These are phyloP conservation scores for Pachyramphus minor DNA, from an alignment of 2,113 vertebrate species.

Conservation along the genomic window DNA sequence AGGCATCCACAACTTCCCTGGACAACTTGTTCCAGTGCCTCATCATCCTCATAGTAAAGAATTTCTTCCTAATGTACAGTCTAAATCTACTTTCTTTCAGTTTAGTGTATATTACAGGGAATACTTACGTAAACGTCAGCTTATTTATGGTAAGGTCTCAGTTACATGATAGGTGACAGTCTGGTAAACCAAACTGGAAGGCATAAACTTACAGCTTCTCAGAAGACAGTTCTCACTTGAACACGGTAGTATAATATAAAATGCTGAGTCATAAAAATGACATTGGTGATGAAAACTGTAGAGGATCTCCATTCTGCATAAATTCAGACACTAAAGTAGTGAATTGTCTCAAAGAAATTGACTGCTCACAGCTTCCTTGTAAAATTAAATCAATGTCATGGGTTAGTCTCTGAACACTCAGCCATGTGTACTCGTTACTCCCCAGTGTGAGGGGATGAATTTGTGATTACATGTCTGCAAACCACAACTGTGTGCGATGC, in stretches of 20 bases:
- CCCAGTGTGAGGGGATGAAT: background rate
- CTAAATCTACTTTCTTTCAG: background rate
- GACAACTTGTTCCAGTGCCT: background rate
- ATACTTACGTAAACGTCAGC: background rate
- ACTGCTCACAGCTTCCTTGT: background rate
- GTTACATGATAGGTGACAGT: background rate
- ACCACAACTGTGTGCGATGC: fast-evolving
- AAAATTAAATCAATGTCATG: background rate
- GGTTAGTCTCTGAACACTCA: background rate
- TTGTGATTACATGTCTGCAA: background rate
- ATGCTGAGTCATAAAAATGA: background rate
- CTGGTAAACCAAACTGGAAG: background rate
- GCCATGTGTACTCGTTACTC: background rate
- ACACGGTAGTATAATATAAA: background rate
- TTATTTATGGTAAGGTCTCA: background rate
- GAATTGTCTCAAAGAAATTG: background rate
- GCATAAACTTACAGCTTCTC: background rate
- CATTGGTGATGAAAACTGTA: background rate
- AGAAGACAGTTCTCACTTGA: background rate
- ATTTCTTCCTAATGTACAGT: background rate
- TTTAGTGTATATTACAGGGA: background rate
- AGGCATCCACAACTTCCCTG: background rate
- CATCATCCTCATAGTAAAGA: background rate
- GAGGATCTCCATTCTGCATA: background rate
- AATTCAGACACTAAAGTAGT: background rate